These are phyloP conservation scores for Halcyon senegalensis DNA, from an alignment of 2,113 vertebrate genomes.

Conservation along the genomic window DNA sequence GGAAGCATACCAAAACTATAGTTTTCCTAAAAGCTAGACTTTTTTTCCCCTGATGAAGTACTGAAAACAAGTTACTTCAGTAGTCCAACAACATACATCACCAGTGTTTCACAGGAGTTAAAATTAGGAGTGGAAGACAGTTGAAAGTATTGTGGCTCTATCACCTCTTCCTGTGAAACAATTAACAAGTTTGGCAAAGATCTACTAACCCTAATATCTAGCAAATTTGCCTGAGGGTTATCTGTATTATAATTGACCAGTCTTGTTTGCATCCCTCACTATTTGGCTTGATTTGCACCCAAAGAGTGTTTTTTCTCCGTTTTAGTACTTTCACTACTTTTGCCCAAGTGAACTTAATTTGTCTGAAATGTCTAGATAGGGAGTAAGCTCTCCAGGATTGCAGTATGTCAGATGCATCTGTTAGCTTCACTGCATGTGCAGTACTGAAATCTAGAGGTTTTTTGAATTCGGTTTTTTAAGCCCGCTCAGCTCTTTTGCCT, in stretches of 20 bases:
- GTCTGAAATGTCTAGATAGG: background rate
- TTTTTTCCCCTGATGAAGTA: background rate
- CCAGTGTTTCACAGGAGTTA: background rate
- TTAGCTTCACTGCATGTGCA: background rate
- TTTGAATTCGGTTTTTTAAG: background rate
- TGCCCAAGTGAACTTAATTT: background rate
- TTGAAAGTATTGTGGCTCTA: background rate
- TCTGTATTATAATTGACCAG: background rate
- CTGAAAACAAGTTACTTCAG: background rate
- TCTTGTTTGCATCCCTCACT: background rate
- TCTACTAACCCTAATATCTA: background rate
- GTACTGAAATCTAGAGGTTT: background rate
- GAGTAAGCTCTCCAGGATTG: background rate
- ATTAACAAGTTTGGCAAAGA: background rate
- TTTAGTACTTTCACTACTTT: background rate
- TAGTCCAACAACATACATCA: background rate
- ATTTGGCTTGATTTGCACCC: background rate
- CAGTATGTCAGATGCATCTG: background rate
- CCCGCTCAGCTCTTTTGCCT: background rate
- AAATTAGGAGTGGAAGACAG: background rate
- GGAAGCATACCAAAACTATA: background rate
- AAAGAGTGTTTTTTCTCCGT: background rate
- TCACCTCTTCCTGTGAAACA: background rate
- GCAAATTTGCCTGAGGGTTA: background rate
- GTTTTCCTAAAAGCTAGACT: background rate